phyloP scores from a whole-genome alignment of 2,797 vertebrate genomes.

The Euthynnus affinis region DNA sequence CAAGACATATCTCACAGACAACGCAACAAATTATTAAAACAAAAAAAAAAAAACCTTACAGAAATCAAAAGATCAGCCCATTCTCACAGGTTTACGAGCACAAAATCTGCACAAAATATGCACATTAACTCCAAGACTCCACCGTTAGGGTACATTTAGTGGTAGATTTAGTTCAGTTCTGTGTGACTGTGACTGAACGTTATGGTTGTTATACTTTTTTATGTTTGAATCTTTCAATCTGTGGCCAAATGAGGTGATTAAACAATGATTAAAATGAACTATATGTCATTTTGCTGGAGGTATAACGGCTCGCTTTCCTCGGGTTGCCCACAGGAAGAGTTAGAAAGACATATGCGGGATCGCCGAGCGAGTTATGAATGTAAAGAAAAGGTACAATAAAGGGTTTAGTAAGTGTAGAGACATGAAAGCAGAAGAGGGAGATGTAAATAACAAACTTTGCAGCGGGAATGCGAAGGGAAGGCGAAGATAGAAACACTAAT shows the following conservation, averaged over 20 bases:
- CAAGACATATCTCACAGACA: constrained; percentile 23
- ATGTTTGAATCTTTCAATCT: background rate
- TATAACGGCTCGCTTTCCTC: background rate
- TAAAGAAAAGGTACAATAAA: background rate
- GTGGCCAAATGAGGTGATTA: background rate
- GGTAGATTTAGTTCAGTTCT: background rate
- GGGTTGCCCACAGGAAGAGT: background rate
- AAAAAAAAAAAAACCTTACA: background rate
- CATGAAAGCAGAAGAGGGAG: constrained; percentile 2
- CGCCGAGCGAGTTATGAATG: background rate
- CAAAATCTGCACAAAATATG: background rate
- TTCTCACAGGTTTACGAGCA: background rate
- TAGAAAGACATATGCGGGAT: background rate
- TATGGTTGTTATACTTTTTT: background rate
- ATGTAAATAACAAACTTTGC: constrained; percentile 6
- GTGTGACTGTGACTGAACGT: too few species aligned
- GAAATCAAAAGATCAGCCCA: background rate
- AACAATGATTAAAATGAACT: background rate
- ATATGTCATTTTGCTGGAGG: background rate
- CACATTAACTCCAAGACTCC: background rate
- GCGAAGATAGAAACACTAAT: background rate
- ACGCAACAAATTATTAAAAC: constrained; percentile 4
- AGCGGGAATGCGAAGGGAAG: background rate
- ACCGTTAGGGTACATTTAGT: too few species aligned
- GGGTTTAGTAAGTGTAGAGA: background rate